Conservation (phyloP, 2,888 invertebrate genomes). For the Acrocyrtus sp. region DNA sequence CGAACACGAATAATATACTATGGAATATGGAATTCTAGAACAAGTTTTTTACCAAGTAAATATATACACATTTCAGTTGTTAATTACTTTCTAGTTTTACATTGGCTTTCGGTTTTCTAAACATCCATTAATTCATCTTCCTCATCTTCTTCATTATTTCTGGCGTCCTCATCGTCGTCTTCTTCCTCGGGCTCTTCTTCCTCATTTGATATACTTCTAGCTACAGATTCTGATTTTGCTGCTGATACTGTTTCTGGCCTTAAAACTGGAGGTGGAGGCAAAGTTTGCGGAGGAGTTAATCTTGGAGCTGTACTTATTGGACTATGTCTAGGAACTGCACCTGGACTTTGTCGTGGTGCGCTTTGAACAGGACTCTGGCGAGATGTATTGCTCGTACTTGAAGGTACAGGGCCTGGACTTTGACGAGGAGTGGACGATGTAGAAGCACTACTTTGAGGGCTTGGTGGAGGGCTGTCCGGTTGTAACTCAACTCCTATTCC, state of each 20-base stretch:
- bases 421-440: slow-evolving; percentile 8
- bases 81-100: too few relatives aligned
- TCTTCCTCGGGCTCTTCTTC: slow-evolving; percentile 65
- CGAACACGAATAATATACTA: too few relatives aligned
- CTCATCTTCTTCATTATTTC: slow-evolving; percentile 68
- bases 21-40: too few relatives aligned
- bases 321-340: slow-evolving; percentile 66
- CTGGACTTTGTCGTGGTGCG: slow-evolving; percentile 57
- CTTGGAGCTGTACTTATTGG: slow-evolving; percentile 23
- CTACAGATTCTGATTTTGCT: slow-evolving; percentile 25
- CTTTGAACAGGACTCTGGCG: slow-evolving; percentile 63
- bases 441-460: slow-evolving; percentile 19
- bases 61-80: too few relatives aligned
- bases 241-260: slow-evolving; percentile 33
- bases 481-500: slow-evolving; percentile 33
- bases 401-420: slow-evolving; percentile 12
- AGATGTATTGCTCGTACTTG: slow-evolving; percentile 10
- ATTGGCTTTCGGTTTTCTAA: too few relatives aligned
- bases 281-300: slow-evolving; percentile 61
- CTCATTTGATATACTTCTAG: slow-evolving; percentile 35
- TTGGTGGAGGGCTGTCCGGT: slow-evolving; percentile 32
- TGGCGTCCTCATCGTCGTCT: slow-evolving; percentile 67
- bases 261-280: slow-evolving; percentile 64
- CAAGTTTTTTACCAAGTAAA: too few relatives aligned
- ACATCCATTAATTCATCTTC: slow-evolving; percentile 70